Evolutionary conservation across 1,140 invertebrate genomes (phyloP).

Genomic region (Cydia pomonella): DNA sequence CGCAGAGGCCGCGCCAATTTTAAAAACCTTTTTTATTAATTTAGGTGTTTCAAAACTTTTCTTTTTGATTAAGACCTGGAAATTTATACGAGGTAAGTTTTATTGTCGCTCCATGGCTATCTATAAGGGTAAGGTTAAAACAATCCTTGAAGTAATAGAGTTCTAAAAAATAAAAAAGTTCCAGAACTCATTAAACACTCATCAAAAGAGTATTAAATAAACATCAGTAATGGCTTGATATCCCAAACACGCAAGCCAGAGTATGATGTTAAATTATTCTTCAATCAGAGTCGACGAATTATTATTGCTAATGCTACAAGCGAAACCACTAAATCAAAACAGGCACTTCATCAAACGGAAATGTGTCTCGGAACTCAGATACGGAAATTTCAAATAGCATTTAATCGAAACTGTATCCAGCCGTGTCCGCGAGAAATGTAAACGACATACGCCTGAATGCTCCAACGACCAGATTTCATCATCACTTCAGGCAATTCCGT

Average conservation of each 20-base stretch:
- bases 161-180: neutral
- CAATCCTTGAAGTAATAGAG: neutral
- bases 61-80: neutral
- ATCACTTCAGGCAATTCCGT: neutral
- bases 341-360: neutral
- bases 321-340: neutral
- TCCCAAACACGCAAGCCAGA: neutral
- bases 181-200: neutral
- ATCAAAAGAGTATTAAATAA: neutral
- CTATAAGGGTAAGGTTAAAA: neutral
- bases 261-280: neutral
- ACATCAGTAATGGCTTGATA: conserved; percentile 4
- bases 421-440: conserved; percentile 5
- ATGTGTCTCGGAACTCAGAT: neutral
- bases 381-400: neutral
- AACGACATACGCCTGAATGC: conserved; percentile 12
- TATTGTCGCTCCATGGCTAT: too few species aligned
- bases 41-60: conserved; percentile 16
- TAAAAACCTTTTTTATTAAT: conserved; percentile 14
- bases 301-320: neutral
- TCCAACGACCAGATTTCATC: conserved; percentile 3
- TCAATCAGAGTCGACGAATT: neutral
- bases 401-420: neutral
- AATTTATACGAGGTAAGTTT: neutral
- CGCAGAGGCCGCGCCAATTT: neutral